A percentile compares a stretch with the other conserved stretches of the same genome.
Evolutionary conservation across 1,140 invertebrate species (phyloP).

Genomic region (Drosophila guanche): DNA sequence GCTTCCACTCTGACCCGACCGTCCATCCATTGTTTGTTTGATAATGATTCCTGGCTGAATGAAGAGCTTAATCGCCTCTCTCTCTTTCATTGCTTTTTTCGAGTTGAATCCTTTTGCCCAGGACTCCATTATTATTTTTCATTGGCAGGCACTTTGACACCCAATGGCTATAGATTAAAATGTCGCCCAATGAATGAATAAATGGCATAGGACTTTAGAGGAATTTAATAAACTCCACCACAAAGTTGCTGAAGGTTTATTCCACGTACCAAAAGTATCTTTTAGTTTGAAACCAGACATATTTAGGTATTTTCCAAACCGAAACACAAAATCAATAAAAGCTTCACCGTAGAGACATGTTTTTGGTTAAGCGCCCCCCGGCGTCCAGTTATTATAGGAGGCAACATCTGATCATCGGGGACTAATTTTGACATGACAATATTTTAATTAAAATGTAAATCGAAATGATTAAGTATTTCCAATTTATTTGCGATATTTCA

Average conservation of each 20-base stretch:
- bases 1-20: slow-evolving; percentile 4
- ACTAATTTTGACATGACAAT: slow-evolving; percentile 74
- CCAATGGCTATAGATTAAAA: slow-evolving; percentile 40
- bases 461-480: slow-evolving; percentile 79
- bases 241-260: slow-evolving; percentile 10
- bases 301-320: slow-evolving; percentile 3
- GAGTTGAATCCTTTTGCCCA: slow-evolving; percentile 14
- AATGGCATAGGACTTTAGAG: background rate
- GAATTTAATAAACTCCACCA: background rate
- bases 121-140: slow-evolving; percentile 71
- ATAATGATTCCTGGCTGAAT: slow-evolving; percentile 64
- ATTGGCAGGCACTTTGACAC: slow-evolving; percentile 64
- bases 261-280: background rate
- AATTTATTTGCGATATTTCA: slow-evolving; percentile 81
- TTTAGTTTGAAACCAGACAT: slow-evolving; percentile 8
- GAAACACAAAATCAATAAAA: no score
- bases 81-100: slow-evolving; percentile 12
- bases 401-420: slow-evolving; percentile 37
- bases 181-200: slow-evolving; percentile 6
- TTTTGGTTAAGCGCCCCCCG: slow-evolving; percentile 44
- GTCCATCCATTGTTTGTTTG: slow-evolving; percentile 49
- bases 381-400: slow-evolving; percentile 21
- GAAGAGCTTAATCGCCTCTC: slow-evolving; percentile 13
- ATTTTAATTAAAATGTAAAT: slow-evolving; percentile 83
- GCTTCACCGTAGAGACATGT: slow-evolving; percentile 31